Conservation (phyloP, 2,888 invertebrate species). For the Tetranychus piercei region DNA sequence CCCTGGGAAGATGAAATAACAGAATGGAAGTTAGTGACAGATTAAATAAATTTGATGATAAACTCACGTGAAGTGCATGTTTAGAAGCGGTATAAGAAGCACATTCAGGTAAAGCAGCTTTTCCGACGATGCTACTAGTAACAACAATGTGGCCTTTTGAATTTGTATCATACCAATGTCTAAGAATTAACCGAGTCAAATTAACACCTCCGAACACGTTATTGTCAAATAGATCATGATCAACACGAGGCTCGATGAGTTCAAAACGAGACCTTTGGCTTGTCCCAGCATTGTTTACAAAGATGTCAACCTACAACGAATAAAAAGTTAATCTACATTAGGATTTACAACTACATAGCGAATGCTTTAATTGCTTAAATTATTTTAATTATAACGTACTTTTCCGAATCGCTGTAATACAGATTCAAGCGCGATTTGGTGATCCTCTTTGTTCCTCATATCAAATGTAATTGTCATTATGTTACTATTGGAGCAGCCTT, state of each 20-base stretch:
- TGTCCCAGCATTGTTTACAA: constrained; percentile 63
- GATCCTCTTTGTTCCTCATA: neutral
- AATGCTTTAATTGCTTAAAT: no score
- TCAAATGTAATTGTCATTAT: neutral
- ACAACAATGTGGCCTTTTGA: constrained; percentile 50
- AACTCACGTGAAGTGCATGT: constrained; percentile 45
- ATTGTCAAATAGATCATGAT: constrained; percentile 52
- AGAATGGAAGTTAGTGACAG: neutral
- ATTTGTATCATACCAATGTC: constrained; percentile 38
- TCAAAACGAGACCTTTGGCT: constrained; percentile 56
- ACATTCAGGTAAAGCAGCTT: constrained; percentile 46
- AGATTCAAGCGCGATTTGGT: neutral
- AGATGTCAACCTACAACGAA: constrained; percentile 43
- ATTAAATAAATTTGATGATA: neutral
- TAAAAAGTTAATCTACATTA: neutral
- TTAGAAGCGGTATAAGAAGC: constrained; percentile 53
- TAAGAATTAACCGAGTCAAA: constrained; percentile 46
- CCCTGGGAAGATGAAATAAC: constrained; percentile 33
- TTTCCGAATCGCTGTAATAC: neutral
- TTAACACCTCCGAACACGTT: constrained; percentile 55
- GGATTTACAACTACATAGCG: neutral
- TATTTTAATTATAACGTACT: neutral
- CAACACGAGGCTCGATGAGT: constrained; percentile 48
- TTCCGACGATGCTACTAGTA: constrained; percentile 54
- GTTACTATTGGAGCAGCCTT: neutral